phyloP scores from a whole-genome alignment of 2,797 vertebrate species.

The Helarctos malayanus region DNA sequence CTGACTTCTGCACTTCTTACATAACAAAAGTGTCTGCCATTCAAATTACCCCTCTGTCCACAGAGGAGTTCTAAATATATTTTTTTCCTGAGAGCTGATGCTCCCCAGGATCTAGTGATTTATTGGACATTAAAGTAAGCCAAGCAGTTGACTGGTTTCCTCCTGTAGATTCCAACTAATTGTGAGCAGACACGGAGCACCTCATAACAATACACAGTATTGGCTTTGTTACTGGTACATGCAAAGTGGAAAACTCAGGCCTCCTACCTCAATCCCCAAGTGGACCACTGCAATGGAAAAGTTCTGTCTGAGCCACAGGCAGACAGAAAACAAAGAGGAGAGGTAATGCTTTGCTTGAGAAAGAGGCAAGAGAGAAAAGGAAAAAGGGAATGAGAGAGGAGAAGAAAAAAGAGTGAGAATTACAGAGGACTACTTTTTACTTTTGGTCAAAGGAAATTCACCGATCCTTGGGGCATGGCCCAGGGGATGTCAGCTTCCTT shows the following conservation, averaged over 20 bases:
- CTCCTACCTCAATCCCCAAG: background rate
- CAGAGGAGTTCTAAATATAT: background rate
- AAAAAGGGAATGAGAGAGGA: background rate
- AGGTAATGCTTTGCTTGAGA: background rate
- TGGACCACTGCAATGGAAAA: background rate
- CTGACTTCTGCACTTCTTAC: background rate
- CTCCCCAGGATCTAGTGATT: background rate
- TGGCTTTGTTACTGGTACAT: background rate
- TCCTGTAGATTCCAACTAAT: background rate
- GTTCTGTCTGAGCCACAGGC: background rate
- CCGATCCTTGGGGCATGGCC: background rate
- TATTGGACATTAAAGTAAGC: background rate
- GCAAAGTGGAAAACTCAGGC: background rate
- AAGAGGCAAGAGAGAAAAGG: background rate
- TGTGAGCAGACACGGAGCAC: background rate
- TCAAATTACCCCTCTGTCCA: background rate
- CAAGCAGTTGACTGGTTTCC: background rate
- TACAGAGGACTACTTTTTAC: background rate
- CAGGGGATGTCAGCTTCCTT: background rate
- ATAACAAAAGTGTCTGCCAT: background rate
- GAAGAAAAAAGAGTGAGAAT: background rate
- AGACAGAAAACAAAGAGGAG: background rate
- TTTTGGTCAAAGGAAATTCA: background rate
- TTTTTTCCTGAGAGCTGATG: background rate
- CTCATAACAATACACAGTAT: background rate